A percentile compares a stretch with the other conserved stretches of the same genome.
Conservation (phyloP, 2,888 invertebrate species). For the Eilema depressum region DNA sequence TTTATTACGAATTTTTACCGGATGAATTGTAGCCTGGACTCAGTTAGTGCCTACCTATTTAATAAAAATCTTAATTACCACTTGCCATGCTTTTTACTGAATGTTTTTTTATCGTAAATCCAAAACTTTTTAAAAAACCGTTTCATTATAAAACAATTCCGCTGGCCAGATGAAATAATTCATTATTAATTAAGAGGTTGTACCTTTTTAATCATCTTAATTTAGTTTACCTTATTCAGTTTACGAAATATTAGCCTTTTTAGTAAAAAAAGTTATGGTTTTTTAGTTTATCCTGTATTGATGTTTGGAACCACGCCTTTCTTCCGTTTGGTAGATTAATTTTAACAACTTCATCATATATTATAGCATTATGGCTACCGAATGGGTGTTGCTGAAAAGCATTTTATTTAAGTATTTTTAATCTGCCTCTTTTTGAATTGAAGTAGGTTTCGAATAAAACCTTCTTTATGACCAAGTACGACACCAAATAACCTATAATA, state of each 20-base stretch:
- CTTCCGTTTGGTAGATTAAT: constrained; percentile 66
- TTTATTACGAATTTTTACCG: neutral
- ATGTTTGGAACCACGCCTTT: constrained; percentile 64
- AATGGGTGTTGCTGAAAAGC: constrained; percentile 68
- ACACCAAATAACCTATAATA: too few species aligned
- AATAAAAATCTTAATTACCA: neutral
- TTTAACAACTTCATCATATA: constrained; percentile 69
- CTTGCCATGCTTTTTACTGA: neutral
- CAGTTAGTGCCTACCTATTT: neutral
- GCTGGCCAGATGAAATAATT: constrained; percentile 58
- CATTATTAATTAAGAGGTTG: constrained; percentile 67
- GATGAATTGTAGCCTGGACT: neutral
- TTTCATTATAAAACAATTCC: constrained; percentile 46
- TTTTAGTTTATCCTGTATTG: constrained; percentile 61
- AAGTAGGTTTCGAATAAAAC: too few species aligned
- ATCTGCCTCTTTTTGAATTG: constrained; percentile 9
- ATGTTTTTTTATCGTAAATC: neutral
- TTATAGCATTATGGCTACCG: constrained; percentile 69
- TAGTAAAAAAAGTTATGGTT: constrained; percentile 39
- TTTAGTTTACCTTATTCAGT: constrained; percentile 55
- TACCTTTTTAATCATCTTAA: constrained; percentile 53
- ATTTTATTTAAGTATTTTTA: constrained; percentile 73
- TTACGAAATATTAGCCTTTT: constrained; percentile 51
- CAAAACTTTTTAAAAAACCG: neutral
- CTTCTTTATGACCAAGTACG: too few species aligned